phyloP scores from a whole-genome alignment of 2,888 invertebrate genomes.

The Noctua comes region DNA sequence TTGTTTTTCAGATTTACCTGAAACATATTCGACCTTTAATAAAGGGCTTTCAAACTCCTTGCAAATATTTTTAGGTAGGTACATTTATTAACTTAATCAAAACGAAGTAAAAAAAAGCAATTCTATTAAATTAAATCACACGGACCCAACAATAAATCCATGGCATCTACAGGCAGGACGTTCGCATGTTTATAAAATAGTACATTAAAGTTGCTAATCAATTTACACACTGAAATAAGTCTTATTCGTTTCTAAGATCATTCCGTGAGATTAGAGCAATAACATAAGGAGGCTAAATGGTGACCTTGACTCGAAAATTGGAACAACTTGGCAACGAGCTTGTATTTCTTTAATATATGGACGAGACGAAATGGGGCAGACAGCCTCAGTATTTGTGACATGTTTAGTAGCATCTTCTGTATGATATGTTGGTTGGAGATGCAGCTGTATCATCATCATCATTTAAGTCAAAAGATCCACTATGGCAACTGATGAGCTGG shows the following conservation, averaged over 20 bases:
- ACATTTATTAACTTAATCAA: background rate
- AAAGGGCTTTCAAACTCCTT: background rate
- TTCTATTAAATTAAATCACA: background rate
- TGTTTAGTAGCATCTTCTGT: constrained; percentile 10
- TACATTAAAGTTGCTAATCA: constrained; percentile 43
- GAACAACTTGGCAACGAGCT: constrained; percentile 53
- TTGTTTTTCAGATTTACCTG: background rate
- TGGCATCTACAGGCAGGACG: background rate
- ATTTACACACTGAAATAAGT: constrained; percentile 43
- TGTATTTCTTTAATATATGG: constrained; percentile 28
- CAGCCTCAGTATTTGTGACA: constrained; percentile 13
- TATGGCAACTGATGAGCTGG: background rate
- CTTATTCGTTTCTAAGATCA: constrained; percentile 60
- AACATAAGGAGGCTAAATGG: constrained; percentile 35
- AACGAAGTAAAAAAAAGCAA: background rate
- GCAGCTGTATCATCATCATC: constrained; percentile 5
- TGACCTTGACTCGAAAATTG: constrained; percentile 51
- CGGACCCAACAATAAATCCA: constrained; percentile 5
- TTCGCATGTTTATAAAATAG: constrained; percentile 48
- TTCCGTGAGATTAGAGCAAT: constrained; percentile 64
- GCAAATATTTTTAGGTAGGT: background rate
- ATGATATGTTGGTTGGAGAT: background rate
- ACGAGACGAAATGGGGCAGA: constrained; percentile 36
- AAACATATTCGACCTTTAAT: background rate
- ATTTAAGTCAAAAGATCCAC: background rate